Conservation (phyloP, 1,140 invertebrate species). For the Aphaenogaster floridana region DNA sequence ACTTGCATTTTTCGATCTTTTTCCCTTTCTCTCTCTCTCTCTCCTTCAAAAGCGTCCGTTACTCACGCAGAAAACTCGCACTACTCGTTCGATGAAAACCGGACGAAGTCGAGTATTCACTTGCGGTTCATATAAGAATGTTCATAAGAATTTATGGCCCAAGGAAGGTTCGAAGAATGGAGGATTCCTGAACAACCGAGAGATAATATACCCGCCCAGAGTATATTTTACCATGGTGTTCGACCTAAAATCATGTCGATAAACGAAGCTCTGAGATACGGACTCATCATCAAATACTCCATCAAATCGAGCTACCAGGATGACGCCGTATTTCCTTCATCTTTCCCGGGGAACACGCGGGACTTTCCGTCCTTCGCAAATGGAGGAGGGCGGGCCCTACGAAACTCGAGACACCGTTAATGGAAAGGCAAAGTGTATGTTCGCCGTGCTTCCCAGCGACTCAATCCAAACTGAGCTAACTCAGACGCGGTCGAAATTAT, state of each 20-base stretch:
- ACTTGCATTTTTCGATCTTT: constrained; percentile 13
- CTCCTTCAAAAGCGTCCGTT: not conserved
- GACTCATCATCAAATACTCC: constrained; percentile 5
- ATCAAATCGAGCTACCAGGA: constrained; percentile 9
- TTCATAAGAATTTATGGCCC: constrained; percentile 23
- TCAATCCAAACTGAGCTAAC: constrained; percentile 50
- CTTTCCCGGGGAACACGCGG: constrained; percentile 14
- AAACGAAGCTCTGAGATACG: constrained; percentile 11
- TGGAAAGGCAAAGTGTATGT: constrained; percentile 53
- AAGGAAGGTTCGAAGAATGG: not conserved
- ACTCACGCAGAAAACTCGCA: constrained; percentile 55
- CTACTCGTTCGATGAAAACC: constrained; percentile 47
- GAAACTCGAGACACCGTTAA: constrained; percentile 57
- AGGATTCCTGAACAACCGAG: not conserved
- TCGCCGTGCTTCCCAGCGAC: constrained; percentile 32
- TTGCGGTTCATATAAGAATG: not conserved
- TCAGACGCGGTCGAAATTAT: constrained; percentile 53
- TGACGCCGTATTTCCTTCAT: constrained; percentile 27
- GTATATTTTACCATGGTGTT: not conserved
- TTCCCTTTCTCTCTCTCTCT: not conserved
- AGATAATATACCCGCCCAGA: not conserved
- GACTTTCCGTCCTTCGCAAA: constrained; percentile 22
- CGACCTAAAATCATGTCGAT: constrained; percentile 5
- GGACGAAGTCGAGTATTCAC: not conserved
- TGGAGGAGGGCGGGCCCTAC: constrained; percentile 20